A percentile compares a stretch with the other conserved stretches of the same genome.
Conservation (phyloP, 53 echinoderm and acorn worm genomes). For the Apostichopus leukothele region DNA sequence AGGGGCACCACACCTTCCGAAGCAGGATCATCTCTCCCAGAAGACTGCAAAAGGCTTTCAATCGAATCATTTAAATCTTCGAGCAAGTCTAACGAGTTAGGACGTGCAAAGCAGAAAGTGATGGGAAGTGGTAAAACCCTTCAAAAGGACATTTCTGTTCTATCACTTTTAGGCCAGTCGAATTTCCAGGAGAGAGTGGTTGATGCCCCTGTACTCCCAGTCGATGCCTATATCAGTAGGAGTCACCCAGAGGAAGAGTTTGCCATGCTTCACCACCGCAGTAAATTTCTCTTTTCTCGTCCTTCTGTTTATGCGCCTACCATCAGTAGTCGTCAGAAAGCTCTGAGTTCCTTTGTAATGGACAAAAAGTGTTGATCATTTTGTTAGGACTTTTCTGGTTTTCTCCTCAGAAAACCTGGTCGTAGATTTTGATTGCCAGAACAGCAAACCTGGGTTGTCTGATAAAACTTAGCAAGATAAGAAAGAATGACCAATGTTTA, state of each 20-base stretch:
- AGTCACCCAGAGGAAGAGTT: slow-evolving; percentile 35
- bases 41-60: background rate
- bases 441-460: no score
- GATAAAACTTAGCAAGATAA: no score
- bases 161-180: background rate
- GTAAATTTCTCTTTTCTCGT: slow-evolving; percentile 43
- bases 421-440: no score
- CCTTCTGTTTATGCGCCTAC: slow-evolving; percentile 80
- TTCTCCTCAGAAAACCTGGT: no score
- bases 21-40: background rate
- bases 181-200: background rate
- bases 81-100: background rate
- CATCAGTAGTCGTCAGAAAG: slow-evolving; percentile 79
- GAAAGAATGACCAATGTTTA: no score
- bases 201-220: slow-evolving; percentile 6
- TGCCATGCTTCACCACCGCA: background rate
- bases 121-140: no score
- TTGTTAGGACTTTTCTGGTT: no score
- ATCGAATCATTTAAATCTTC: background rate
- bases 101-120: no score
- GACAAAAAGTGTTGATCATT: slow-evolving; percentile 5
- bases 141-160: no score
- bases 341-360: slow-evolving; percentile 58
- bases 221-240: slow-evolving; percentile 27
- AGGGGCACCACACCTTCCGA: background rate